Evolutionary conservation across 2,797 vertebrate species (phyloP), one percentile per base, ranked within the genome.

Genomic region (Pipistrellus pipistrellus): DNA sequence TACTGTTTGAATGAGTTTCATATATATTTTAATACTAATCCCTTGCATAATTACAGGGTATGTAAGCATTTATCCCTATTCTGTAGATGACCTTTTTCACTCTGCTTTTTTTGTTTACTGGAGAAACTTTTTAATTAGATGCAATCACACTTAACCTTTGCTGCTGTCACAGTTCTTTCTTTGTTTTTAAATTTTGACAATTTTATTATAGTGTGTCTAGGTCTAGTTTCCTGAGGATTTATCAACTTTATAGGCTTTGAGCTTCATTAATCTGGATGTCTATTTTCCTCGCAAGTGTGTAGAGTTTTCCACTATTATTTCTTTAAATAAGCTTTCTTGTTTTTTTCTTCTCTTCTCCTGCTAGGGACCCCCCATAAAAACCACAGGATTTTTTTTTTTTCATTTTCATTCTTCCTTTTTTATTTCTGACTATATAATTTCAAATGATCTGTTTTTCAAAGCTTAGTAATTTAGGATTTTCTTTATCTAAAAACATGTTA

Each of bases 381-480:
- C 3, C 46, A 14, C 20, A 68, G 15, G 8, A 35, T 21, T 23
- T 44, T 44, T 44, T 44, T 44, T 38, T 51, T 81, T 44, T 55
- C 27, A 48, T 91, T 75, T 64, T 32, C 18, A 21, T 30, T 48
- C 5, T 73, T 30, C 12, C 78, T n/a, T 73, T 90, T 64, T 64
- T 3, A 38, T 85, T 25, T 77, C 72, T 32, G 27, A 73, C 25
- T 76, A n/a, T 44, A 30, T 68, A 77, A 69, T 35, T 85, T 85
- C 21, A 85, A 77, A 55, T 68, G 21, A 75, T 72, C 57, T 77
- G 2, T 59, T 25, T 77, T 25, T 38, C 13, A 92, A 95, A 89
- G 18, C 30, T 90, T 55, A 80, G 27, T 78, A 90, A 83, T 35
- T 71, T 51, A 80, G 44, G 76, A 76, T 71, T 75, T 78, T 38